Percentiles rank a stretch among this genome's conserved stretches.
These are phyloP conservation scores for Nomada ferruginata DNA, from an alignment of 2,888 invertebrate genomes.

Conservation along the genomic window DNA sequence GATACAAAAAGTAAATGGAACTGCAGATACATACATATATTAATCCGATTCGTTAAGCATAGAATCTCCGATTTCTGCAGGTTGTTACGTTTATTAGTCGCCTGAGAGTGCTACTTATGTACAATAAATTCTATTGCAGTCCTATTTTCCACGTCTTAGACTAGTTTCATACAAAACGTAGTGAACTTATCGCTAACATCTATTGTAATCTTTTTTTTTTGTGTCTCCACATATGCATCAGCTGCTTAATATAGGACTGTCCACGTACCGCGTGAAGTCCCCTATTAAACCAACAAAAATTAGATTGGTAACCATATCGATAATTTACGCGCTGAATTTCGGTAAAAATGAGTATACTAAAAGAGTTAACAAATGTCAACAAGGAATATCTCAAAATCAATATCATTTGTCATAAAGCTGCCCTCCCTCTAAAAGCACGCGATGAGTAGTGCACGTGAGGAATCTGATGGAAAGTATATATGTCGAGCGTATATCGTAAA, in stretches of 20 bases:
- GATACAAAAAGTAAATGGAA: constrained; percentile 48
- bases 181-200: constrained; percentile 59
- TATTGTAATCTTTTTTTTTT: constrained; percentile 42
- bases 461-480: constrained; percentile 43
- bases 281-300: neutral
- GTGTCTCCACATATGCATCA: constrained; percentile 1
- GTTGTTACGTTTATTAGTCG: constrained; percentile 49
- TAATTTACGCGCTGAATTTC: constrained; percentile 27
- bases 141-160: constrained; percentile 68
- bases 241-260: neutral
- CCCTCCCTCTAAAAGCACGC: constrained; percentile 48
- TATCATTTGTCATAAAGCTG: constrained; percentile 45
- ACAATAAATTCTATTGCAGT: constrained; percentile 55
- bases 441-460: constrained; percentile 26
- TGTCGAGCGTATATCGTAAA: constrained; percentile 43
- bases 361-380: constrained; percentile 42
- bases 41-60: neutral
- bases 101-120: constrained; percentile 56
- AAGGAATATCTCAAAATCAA: constrained; percentile 45
- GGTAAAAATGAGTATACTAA: constrained; percentile 50
- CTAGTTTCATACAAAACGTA: constrained; percentile 77
- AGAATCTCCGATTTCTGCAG: constrained; percentile 37
- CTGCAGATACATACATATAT: constrained; percentile 5
- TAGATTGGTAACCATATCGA: constrained; percentile 29
- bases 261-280: constrained; percentile 11